Base-by-base conservation (phyloP, 2,888 invertebrate genomes). In the Orthosia cruda region DNA sequence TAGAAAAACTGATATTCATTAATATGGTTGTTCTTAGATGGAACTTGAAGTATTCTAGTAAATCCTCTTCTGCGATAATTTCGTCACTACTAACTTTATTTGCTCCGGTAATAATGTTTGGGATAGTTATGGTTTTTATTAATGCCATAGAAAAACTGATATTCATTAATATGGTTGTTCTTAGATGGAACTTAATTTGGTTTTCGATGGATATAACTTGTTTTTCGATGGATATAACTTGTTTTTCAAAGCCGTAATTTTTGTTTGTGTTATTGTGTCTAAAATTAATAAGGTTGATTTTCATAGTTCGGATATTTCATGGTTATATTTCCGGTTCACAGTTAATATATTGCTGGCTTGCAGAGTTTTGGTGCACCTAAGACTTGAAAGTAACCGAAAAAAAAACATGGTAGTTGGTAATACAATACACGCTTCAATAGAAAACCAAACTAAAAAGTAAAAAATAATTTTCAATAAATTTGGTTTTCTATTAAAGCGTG, bases 81-180 rank as follows among this genome's bases (percentile, higher is more conserved):
- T 69, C 12, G 26, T 20, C 12, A 62, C 20, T n/a, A 50, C 26
- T 40, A 62, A 80, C 65, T 80, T 62, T 76, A 66, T 76, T 76
- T 69, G 16, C 47, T 47, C 40, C 26, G 26, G 62, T 69, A 76
- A 52, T 49, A 57, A 49, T 57, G 47, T 61, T 66, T 61, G 18
- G 52, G 9, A 49, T 68, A 61, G 57, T 54, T 61, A 3, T 32
- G 20, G 55, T 68, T 73, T 62, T 62, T 66, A 77, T 62, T 47
- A 62, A 45, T 32, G n/a, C 18, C 15, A 16, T 18, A 63, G 7
- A 4, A 20, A 57, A 49, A 62, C 26, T 18, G 40, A 68, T 73
- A 63, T 26, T 16, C 18, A 45, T 59, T 23, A 52, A 52, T 12
- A 12, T 63, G 13, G 1, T 54, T 5, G 45, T 45, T 45, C 18